phyloP scores from a whole-genome alignment of 2,888 invertebrate species.

The Mythimna pallens region DNA sequence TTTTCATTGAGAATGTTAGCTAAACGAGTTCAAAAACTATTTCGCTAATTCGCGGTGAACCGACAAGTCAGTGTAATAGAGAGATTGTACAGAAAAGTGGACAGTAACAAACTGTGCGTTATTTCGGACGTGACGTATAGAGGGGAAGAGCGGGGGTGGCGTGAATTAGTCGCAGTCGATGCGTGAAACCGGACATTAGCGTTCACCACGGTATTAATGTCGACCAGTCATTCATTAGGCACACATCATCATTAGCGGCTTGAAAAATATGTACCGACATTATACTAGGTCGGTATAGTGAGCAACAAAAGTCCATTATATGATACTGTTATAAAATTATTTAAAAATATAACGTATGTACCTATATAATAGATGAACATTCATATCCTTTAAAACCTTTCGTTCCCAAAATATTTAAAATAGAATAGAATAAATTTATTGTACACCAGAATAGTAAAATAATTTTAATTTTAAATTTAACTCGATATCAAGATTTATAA shows the following conservation, averaged over 20 bases:
- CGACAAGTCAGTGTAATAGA: conserved; percentile 68
- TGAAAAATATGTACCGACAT: conserved; percentile 39
- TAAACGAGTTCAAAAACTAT: conserved; percentile 55
- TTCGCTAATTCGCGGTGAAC: conserved; percentile 52
- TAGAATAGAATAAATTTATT: no score
- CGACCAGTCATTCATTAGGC: conserved; percentile 57
- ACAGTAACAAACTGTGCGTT: conserved; percentile 71
- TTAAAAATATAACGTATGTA: neutral
- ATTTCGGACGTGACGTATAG: conserved; percentile 68
- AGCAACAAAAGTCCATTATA: neutral
- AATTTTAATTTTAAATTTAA: no score
- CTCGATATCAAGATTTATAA: no score
- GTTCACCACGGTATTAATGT: conserved; percentile 62
- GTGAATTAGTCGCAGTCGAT: conserved; percentile 71
- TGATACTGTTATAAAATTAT: neutral
- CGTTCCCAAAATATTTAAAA: neutral
- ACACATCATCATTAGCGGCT: conserved; percentile 55
- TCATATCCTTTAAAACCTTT: neutral
- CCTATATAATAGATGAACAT: neutral
- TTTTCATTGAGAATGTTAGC: conserved; percentile 34
- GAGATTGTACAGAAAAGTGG: conserved; percentile 71
- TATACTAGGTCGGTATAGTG: neutral
- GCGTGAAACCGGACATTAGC: conserved; percentile 71
- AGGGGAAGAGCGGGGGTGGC: conserved; percentile 17
- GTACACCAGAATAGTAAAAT: no score